phyloP scores from a whole-genome alignment of 2,797 vertebrate genomes.

The Odontamblyopus lacepedii region DNA sequence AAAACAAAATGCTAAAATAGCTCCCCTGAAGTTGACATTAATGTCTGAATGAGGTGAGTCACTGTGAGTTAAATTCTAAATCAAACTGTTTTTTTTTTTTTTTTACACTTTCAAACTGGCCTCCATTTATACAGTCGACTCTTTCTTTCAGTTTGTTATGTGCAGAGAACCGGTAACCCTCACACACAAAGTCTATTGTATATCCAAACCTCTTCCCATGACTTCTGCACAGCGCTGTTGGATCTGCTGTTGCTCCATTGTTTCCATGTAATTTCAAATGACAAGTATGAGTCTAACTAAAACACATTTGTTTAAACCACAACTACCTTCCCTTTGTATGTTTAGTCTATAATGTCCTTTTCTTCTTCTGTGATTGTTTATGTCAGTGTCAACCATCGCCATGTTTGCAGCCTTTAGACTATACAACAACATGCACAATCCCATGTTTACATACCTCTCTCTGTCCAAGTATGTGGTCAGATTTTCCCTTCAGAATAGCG shows the following conservation, averaged over 20 bases:
- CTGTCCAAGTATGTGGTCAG: neutral
- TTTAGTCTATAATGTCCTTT: neutral
- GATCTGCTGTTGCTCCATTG: neutral
- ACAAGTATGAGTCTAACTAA: conserved; percentile 5
- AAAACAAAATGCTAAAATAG: no score
- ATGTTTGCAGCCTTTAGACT: neutral
- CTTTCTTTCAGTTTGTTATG: neutral
- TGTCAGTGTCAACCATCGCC: neutral
- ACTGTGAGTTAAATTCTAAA: conserved; percentile 34
- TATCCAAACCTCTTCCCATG: neutral
- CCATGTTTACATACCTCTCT: neutral
- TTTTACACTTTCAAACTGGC: neutral
- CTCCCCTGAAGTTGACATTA: no score
- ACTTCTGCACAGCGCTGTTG: neutral
- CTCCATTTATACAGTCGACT: neutral
- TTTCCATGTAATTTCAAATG: neutral
- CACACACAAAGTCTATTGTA: neutral
- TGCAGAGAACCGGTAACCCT: neutral
- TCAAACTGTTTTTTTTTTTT: conserved; percentile 14
- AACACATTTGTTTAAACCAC: neutral
- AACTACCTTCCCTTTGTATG: neutral
- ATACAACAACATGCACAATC: neutral
- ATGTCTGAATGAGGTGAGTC: conserved; percentile 24
- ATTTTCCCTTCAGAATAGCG: conserved; percentile 4
- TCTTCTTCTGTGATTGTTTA: neutral